Conservation (phyloP, 92 coral and sea anemone species). For the Porites lobata region DNA sequence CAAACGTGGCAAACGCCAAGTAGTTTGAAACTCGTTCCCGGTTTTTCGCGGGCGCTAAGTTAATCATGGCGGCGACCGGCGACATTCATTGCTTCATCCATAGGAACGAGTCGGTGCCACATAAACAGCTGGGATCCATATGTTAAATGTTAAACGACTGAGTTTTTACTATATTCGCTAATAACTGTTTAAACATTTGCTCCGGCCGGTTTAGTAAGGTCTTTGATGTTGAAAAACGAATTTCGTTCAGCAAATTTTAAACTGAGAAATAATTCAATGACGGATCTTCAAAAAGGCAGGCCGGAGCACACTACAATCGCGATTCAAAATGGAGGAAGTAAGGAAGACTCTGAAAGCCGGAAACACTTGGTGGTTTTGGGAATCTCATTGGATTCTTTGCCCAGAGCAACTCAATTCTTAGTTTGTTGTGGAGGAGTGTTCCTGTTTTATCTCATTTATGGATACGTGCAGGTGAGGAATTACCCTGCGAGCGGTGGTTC, state of each 20-base stretch:
- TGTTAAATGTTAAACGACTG: background rate
- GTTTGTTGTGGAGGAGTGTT: constrained; percentile 96
- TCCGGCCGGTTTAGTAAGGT: background rate
- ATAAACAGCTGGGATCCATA: background rate
- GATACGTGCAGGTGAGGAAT: constrained; percentile 91
- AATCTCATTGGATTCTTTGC: constrained; percentile 74
- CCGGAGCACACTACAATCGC: constrained; percentile 50
- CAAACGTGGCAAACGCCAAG: too few species aligned
- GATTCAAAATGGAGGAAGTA: constrained; percentile 28
- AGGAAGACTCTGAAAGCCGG: background rate
- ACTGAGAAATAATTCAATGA: constrained; percentile 30
- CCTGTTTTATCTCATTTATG: constrained; percentile 92
- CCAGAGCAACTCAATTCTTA: constrained; percentile 78
- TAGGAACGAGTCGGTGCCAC: background rate
- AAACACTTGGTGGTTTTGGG: constrained; percentile 80
- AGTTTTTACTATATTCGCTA: background rate
- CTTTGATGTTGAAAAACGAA: constrained; percentile 21
- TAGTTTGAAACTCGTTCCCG: background rate
- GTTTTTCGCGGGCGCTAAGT: background rate
- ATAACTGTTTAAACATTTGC: background rate
- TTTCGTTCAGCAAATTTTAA: constrained; percentile 13
- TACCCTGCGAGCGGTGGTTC: too few species aligned
- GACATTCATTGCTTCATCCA: background rate
- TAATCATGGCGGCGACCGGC: constrained; percentile 25
- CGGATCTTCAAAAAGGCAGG: constrained; percentile 18